phyloP scores from a whole-genome alignment of 2,888 invertebrate genomes.

The Spodoptera exigua region DNA sequence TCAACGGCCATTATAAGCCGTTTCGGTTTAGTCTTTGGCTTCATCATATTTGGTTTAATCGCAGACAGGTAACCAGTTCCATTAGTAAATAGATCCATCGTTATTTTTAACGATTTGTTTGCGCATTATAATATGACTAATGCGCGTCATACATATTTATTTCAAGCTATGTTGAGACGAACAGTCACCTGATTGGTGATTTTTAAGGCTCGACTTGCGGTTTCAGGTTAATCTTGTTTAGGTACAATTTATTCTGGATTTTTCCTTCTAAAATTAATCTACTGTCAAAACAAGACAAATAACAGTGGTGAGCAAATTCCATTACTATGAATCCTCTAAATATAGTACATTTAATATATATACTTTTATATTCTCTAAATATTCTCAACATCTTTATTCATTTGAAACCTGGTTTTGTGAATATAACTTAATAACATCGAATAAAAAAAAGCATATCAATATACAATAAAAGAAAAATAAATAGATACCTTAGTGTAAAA shows the following conservation, averaged over 20 bases:
- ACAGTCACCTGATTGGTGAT: not conserved
- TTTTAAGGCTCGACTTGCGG: not conserved
- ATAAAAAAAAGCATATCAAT: no score
- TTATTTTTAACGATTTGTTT: no score
- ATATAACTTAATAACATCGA: no score
- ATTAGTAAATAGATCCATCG: not conserved
- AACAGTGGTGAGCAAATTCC: not conserved
- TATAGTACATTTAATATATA: no score
- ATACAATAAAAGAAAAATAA: no score
- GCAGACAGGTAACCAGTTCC: conserved; percentile 73
- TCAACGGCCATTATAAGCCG: conserved; percentile 79
- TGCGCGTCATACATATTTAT: not conserved
- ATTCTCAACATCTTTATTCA: no score
- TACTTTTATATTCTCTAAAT: no score
- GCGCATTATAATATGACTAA: no score
- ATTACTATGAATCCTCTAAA: no score
- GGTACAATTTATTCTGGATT: not conserved
- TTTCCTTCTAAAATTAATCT: conserved; percentile 12
- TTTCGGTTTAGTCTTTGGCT: conserved; percentile 79
- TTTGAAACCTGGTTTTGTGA: no score
- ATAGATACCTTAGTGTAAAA: no score
- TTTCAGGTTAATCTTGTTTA: conserved; percentile 16
- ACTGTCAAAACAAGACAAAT: conserved; percentile 12
- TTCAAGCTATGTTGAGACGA: not conserved
- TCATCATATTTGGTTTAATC: conserved; percentile 77